phyloP scores from a whole-genome alignment of 2,113 vertebrate species.

The Menidia beryllina region DNA sequence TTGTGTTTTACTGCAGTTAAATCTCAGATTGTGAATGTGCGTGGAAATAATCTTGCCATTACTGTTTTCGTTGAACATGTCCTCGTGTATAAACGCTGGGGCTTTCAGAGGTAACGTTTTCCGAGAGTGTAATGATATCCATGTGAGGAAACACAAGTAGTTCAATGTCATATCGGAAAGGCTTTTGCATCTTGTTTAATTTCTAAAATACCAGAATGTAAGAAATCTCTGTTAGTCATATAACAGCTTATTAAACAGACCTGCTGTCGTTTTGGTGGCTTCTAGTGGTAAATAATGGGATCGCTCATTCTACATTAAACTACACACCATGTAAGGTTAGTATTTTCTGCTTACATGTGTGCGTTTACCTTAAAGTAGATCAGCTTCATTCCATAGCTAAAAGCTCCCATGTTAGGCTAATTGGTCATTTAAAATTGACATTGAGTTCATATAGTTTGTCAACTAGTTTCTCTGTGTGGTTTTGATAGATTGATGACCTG shows the following conservation, averaged over 20 bases:
- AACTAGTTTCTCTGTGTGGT: too few species aligned
- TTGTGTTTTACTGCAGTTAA: accelerated
- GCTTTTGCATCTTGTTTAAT: background rate
- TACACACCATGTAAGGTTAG: too few species aligned
- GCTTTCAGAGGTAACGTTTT: background rate
- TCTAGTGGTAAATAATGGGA: slow-evolving; percentile 24
- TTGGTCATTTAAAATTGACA: too few species aligned
- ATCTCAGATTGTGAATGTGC: background rate
- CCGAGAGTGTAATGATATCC: background rate
- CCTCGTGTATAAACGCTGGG: background rate
- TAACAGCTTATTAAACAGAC: background rate
- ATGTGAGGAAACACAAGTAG: background rate
- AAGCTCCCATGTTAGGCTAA: too few species aligned
- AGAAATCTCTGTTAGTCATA: slow-evolving; percentile 1
- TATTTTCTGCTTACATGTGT: too few species aligned
- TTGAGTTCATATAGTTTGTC: too few species aligned
- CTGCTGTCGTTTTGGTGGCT: slow-evolving; percentile 29
- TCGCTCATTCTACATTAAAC: too few species aligned
- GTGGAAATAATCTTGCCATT: background rate
- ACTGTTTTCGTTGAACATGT: background rate
- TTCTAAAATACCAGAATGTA: background rate
- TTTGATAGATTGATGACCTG: too few species aligned
- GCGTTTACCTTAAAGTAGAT: too few species aligned
- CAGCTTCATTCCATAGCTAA: too few species aligned
- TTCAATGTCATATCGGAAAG: background rate